Conservation (phyloP, 2,888 invertebrate genomes). For the Trissoscelio sp. region DNA sequence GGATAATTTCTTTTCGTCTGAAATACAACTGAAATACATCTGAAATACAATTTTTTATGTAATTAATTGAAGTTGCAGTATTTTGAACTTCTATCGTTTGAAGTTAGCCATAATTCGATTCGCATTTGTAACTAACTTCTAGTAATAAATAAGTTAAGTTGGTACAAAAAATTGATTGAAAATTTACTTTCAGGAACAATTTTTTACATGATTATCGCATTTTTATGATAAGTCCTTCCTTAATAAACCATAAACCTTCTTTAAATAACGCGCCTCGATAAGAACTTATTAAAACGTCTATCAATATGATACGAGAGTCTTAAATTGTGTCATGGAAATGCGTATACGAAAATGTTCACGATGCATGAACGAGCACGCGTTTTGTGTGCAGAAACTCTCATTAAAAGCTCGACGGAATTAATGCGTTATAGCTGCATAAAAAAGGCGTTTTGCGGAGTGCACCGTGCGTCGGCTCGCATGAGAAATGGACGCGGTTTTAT, state of each 20-base stretch:
- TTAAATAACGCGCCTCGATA: slow-evolving; percentile 9
- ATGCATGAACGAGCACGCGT: slow-evolving; percentile 25
- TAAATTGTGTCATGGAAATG: slow-evolving; percentile 42
- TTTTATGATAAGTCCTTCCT: background rate
- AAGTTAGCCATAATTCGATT: too few species aligned
- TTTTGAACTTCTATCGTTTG: too few species aligned
- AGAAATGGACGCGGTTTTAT: slow-evolving; percentile 51
- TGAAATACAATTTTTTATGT: too few species aligned
- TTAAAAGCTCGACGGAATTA: slow-evolving; percentile 52
- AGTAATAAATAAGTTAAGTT: too few species aligned
- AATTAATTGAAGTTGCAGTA: too few species aligned
- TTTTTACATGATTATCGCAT: slow-evolving; percentile 1
- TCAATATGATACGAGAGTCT: slow-evolving; percentile 30
- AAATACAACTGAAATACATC: too few species aligned
- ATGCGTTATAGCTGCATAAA: slow-evolving; percentile 48
- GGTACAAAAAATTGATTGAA: too few species aligned
- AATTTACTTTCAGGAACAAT: too few species aligned
- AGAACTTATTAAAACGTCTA: slow-evolving; percentile 42
- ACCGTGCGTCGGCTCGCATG: slow-evolving; percentile 36
- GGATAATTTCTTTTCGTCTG: too few species aligned
- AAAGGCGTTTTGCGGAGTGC: slow-evolving; percentile 36
- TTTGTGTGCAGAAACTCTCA: slow-evolving; percentile 29
- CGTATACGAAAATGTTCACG: slow-evolving; percentile 45
- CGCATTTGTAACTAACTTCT: too few species aligned
- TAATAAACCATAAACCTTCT: slow-evolving; percentile 17